These are phyloP conservation scores for Tetragnatha montana DNA, from an alignment of 2,888 invertebrate genomes.

Conservation along the genomic window DNA sequence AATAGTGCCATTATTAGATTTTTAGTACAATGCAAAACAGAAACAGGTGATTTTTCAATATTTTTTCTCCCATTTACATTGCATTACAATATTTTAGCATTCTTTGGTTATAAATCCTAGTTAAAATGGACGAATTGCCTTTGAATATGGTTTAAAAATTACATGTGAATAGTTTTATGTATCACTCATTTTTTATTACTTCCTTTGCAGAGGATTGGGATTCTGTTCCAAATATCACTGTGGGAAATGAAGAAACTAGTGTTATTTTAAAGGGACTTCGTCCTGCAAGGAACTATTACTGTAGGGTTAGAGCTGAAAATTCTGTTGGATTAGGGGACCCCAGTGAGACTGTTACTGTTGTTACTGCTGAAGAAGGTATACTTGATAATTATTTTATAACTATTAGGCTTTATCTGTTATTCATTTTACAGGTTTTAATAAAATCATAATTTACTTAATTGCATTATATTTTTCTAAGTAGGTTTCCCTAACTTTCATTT, in stretches of 20 bases:
- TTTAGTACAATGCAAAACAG: constrained; percentile 81
- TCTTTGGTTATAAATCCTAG: neutral
- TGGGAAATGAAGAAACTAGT: constrained; percentile 74
- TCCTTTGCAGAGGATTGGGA: constrained; percentile 55
- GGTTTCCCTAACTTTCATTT: neutral
- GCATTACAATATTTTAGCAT: neutral
- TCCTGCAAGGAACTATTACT: constrained; percentile 75
- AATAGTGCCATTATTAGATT: constrained; percentile 76
- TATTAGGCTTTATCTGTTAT: neutral
- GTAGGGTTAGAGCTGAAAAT: constrained; percentile 75
- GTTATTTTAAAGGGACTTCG: constrained; percentile 77
- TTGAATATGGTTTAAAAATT: neutral
- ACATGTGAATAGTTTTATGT: neutral
- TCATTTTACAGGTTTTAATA: neutral
- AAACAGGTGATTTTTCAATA: constrained; percentile 70
- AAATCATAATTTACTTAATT: neutral
- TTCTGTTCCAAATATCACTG: constrained; percentile 75
- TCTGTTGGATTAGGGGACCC: constrained; percentile 75
- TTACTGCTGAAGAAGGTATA: constrained; percentile 75
- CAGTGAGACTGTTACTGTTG: constrained; percentile 74
- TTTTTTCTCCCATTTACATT: neutral
- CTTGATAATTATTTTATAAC: neutral
- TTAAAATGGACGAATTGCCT: too few relatives aligned
- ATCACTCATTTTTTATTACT: neutral
- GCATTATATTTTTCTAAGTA: neutral